A percentile compares a stretch with the other conserved stretches of the same genome.
These are phyloP conservation scores for Eledone cirrhosa DNA, from an alignment of 2,888 invertebrate genomes.

Conservation along the genomic window DNA sequence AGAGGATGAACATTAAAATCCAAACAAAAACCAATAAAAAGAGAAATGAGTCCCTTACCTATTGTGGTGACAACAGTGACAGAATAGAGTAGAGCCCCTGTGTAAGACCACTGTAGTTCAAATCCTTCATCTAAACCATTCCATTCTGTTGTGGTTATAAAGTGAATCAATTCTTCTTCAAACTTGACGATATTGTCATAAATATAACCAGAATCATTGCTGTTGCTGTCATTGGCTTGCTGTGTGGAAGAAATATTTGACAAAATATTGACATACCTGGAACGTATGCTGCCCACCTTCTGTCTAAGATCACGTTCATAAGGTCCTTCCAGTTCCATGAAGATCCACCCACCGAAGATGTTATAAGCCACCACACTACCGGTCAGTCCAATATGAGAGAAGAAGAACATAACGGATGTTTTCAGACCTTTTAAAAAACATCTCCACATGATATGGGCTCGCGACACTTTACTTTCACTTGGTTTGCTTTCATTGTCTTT, in stretches of 20 bases:
- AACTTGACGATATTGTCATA: constrained; percentile 80
- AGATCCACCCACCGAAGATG: constrained; percentile 41
- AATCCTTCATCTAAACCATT: constrained; percentile 71
- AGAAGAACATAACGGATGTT: constrained; percentile 34
- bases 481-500: no score
- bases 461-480: no score
- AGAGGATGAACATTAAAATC: no score
- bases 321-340: constrained; percentile 38
- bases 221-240: background rate
- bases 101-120: constrained; percentile 79
- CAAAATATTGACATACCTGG: constrained; percentile 64
- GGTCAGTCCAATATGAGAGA: constrained; percentile 43
- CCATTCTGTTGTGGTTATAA: constrained; percentile 81
- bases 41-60: constrained; percentile 72
- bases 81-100: constrained; percentile 85
- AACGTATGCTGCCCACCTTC: constrained; percentile 30
- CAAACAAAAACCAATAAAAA: no score
- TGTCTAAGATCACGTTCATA: constrained; percentile 36
- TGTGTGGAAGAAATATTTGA: constrained; percentile 82
- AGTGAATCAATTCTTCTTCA: constrained; percentile 80
- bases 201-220: constrained; percentile 72
- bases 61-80: constrained; percentile 88
- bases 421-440: constrained; percentile 22
- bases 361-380: constrained; percentile 41
- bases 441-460: background rate